Evolutionary conservation across 1,140 invertebrate genomes (phyloP), one percentile per base, ranked within the genome.

Genomic region (Drosophila grimshawi): DNA sequence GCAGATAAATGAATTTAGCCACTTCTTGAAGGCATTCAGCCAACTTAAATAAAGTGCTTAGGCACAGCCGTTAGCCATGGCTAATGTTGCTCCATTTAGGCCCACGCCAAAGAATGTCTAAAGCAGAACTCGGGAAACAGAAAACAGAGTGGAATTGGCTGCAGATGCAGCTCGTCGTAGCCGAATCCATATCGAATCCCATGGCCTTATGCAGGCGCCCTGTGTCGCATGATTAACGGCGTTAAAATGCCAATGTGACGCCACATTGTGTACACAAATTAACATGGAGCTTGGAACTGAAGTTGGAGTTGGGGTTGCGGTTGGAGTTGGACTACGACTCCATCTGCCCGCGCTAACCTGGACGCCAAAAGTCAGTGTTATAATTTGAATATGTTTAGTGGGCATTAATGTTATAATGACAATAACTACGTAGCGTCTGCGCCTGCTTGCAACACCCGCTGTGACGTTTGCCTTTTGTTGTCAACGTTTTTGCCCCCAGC

Each of bases 261-360:
- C 89, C 89, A 91, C 89, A 91, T 91, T 91, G 89, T 91, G 89
- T 89, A 91, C 89, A 91, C 89, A 91, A 91, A 91, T 91, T 91
- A 91, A 91, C 85, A 89, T 89, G 80, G 86, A 70, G 48, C 11
- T 55, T 39, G 33, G 76, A 63, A 75, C 7, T n/a, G 46, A 32
- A 35, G 59, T 11, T 53, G 49, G 30, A 56, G 33, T 3, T 41
- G 57, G n/a, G 46, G 64, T 33, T 30, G 43, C 6, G 45, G 32
- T 8, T 7, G 45, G 11, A 61, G 10, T 53, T 60, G 46, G 51
- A 55, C 46, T 37, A 35, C 37, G 69, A 49, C 41, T 60, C 7
- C 19, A 27, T 10, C 45, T 29, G 3, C 29, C 60, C 39, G 48
- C 46, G 27, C 37, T 39, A 8, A 52, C 11, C 43, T 46, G 57